Conservation (phyloP, 2,888 invertebrate genomes). For the Stenoptilia bipunctidactyla region DNA sequence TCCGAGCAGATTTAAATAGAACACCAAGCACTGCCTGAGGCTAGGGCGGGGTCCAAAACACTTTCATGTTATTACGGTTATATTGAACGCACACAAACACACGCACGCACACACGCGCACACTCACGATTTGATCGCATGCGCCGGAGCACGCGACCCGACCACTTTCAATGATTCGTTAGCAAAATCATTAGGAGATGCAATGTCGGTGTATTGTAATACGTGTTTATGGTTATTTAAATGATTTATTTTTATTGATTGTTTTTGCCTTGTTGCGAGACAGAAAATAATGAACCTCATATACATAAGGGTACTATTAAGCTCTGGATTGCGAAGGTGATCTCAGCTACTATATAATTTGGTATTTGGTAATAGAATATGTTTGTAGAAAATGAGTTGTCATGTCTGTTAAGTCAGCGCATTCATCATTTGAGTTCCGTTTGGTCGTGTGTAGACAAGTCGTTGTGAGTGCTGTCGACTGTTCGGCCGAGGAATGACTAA, state of each 20-base stretch:
- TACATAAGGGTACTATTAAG: slow-evolving; percentile 62
- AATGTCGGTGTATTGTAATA: slow-evolving; percentile 67
- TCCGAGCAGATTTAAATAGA: slow-evolving; percentile 66
- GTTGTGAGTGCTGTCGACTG: slow-evolving; percentile 18
- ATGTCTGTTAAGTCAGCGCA: slow-evolving; percentile 43
- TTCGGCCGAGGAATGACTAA: slow-evolving; percentile 22
- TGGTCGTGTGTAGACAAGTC: slow-evolving; percentile 24
- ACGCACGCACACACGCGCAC: slow-evolving; percentile 24
- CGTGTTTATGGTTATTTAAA: slow-evolving; percentile 71
- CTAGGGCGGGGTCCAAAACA: slow-evolving; percentile 68
- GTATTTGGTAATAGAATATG: slow-evolving; percentile 57
- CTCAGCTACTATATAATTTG: slow-evolving; percentile 56
- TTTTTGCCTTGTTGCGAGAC: slow-evolving; percentile 69
- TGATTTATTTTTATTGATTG: slow-evolving; percentile 72
- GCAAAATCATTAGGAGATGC: slow-evolving; percentile 71
- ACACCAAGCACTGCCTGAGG: slow-evolving; percentile 54
- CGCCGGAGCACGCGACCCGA: slow-evolving; percentile 33
- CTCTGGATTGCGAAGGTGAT: slow-evolving; percentile 55
- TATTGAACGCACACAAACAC: slow-evolving; percentile 41
- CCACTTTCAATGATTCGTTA: slow-evolving; percentile 71
- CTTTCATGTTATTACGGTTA: slow-evolving; percentile 66
- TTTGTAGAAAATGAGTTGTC: slow-evolving; percentile 69
- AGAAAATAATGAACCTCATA: slow-evolving; percentile 65
- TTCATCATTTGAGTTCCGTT: slow-evolving; percentile 32
- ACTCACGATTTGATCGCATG: slow-evolving; percentile 25